Evolutionary conservation across 1,140 invertebrate genomes (phyloP), one percentile per base, ranked within the genome.

Genomic region (Sycophaga agraensis): DNA sequence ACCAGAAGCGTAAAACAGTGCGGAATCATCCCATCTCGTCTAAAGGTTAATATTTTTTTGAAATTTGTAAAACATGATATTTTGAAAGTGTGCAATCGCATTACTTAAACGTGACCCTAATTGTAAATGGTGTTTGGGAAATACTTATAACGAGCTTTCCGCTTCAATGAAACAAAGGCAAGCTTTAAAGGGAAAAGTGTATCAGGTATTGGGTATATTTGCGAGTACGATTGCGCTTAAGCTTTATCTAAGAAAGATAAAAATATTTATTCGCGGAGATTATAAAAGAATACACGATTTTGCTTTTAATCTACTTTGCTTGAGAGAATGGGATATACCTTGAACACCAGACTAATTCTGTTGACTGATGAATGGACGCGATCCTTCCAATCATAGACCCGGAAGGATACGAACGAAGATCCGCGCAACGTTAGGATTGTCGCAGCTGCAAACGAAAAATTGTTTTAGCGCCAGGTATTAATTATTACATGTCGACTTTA

Each of bases 381-480:
- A 77, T 96, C 92, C 74, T 93, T 92, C 90, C 92, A 94, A 70
- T 94, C 91, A 73, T 96, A 96, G 14, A 96, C 90, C 50, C 92
- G 84, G 76, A 96, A 96, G 1, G 92, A 94, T 1, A 97, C 88
- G 81, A 93, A 96, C 24, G 94, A 95, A 53, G 93, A 94, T 0
- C 94, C 94, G 63, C 91, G 84, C 11, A 96, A 78, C 0, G 94
- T 96, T 24, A 96, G 81, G 57, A 91, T 86, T 1, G 93, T 94
- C 4, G 92, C 89, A 79, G 90, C 93, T 95, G 73, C 62, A 73
- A 68, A 68, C 63, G 26, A 64, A 61, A 3, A 58, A 40, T 48
- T 39, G 7, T n/a, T n/a, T n/a, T n/a, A 22, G 2, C 9, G 16
- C 17, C 14, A 14, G 8, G 46, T 31, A 11, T 11, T 34, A 34